Conservation (phyloP, 2,113 vertebrate genomes). For the Pyrgilauda ruficollis region DNA sequence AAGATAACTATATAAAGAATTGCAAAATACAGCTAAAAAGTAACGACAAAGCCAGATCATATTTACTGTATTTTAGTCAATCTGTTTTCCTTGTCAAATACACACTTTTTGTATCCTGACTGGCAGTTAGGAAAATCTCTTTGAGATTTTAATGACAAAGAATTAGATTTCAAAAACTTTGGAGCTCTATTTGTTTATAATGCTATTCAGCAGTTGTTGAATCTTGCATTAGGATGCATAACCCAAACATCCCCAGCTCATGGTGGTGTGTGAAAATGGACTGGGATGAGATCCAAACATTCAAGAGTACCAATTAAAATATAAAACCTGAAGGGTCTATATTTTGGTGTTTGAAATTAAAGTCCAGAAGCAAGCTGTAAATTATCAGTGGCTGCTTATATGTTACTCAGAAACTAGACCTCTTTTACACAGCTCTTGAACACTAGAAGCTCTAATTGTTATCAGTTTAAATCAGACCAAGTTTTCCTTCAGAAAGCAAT, state of each 20-base stretch:
- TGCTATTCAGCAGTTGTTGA: neutral
- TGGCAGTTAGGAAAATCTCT: neutral
- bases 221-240: neutral
- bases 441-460: neutral
- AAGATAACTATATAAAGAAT: neutral
- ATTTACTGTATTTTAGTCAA: neutral
- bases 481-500: neutral
- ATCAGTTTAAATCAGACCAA: neutral
- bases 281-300: neutral
- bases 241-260: constrained; percentile 5
- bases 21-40: neutral
- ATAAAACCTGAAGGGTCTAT: neutral
- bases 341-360: neutral
- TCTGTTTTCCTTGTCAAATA: neutral
- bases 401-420: neutral
- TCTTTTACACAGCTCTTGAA: neutral
- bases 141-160: neutral
- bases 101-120: neutral
- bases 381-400: neutral
- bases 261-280: constrained; percentile 11
- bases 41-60: neutral
- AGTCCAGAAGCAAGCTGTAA: neutral
- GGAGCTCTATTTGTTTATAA: neutral
- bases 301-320: constrained; percentile 7
- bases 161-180: neutral